These are phyloP conservation scores for Oopsacas minuta DNA, from an alignment of 37 sponge, comb jelly and placozoan genomes.

Conservation along the genomic window DNA sequence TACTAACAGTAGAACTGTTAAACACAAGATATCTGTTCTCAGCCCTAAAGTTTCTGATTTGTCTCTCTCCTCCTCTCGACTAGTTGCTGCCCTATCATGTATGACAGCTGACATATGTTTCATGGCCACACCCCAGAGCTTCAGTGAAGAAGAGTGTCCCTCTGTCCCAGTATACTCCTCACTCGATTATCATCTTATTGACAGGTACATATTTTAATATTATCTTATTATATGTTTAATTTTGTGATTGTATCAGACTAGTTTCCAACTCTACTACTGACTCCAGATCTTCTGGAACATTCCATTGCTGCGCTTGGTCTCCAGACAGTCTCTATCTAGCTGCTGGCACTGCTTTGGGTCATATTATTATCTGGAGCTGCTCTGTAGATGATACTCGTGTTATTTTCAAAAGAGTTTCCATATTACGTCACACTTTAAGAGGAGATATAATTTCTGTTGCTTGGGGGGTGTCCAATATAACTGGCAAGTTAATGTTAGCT, in stretches of 20 bases:
- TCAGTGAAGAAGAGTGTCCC: neutral
- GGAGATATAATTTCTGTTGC: neutral
- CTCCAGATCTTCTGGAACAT: neutral
- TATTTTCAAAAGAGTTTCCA: neutral
- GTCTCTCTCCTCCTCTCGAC: neutral
- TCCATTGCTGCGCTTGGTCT: neutral
- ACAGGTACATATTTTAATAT: neutral
- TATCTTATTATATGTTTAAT: neutral
- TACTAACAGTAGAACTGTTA: neutral
- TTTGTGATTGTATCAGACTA: too few relatives aligned
- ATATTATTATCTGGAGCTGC: neutral
- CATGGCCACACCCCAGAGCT: neutral
- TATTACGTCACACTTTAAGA: neutral
- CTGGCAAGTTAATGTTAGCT: neutral
- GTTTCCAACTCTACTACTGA: neutral
- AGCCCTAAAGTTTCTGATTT: neutral
- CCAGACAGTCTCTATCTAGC: neutral
- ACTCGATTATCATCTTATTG: neutral
- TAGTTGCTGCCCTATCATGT: neutral
- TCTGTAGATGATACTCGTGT: neutral
- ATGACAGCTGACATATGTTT: neutral
- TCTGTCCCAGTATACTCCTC: neutral
- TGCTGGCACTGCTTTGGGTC: neutral
- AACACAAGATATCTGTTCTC: neutral
- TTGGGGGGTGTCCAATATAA: neutral